Percentiles rank a stretch among this genome's conserved stretches.
Evolutionary conservation across 2,797 vertebrate species (phyloP).

Genomic region (Erethizon dorsatum): DNA sequence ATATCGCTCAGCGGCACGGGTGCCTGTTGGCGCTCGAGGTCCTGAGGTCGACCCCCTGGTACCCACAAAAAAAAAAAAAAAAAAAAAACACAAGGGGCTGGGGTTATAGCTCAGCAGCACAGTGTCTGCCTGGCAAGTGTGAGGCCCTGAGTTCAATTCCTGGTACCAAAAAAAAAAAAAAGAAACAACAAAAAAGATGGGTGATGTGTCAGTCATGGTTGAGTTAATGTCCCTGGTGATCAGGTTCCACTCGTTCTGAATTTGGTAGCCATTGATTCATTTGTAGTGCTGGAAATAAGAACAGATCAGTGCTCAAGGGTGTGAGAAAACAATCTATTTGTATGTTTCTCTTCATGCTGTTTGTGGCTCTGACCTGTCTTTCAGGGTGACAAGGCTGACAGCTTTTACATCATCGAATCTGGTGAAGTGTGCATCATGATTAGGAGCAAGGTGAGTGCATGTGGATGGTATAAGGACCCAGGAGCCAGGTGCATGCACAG

Average conservation of each 20-base stretch:
- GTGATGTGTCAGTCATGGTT: not conserved
- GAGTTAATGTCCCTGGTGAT: not conserved
- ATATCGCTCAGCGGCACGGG: too few species aligned
- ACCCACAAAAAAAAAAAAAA: too few species aligned
- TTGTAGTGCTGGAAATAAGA: slow-evolving; percentile 37
- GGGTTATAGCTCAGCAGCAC: too few species aligned
- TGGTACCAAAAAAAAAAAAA: too few species aligned
- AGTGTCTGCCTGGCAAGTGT: too few species aligned
- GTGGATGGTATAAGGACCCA: not conserved
- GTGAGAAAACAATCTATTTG: not conserved
- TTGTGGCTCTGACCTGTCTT: slow-evolving; percentile 59
- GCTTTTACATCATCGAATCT: slow-evolving; percentile 97
- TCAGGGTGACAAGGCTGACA: slow-evolving; percentile 97
- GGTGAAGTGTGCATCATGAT: slow-evolving; percentile 99
- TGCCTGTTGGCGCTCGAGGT: too few species aligned
- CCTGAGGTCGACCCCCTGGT: too few species aligned
- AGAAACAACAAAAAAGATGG: not conserved
- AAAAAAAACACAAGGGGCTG: too few species aligned
- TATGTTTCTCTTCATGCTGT: not conserved
- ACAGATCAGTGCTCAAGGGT: not conserved
- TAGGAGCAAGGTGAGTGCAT: slow-evolving; percentile 96
- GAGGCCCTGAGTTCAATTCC: too few species aligned
- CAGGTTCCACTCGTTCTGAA: not conserved
- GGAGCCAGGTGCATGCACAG: not conserved
- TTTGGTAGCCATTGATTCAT: slow-evolving; percentile 17